A percentile compares a stretch with the other conserved stretches of the same genome.
Conservation (phyloP, 2,113 vertebrate genomes). For the Antennarius striatus region DNA sequence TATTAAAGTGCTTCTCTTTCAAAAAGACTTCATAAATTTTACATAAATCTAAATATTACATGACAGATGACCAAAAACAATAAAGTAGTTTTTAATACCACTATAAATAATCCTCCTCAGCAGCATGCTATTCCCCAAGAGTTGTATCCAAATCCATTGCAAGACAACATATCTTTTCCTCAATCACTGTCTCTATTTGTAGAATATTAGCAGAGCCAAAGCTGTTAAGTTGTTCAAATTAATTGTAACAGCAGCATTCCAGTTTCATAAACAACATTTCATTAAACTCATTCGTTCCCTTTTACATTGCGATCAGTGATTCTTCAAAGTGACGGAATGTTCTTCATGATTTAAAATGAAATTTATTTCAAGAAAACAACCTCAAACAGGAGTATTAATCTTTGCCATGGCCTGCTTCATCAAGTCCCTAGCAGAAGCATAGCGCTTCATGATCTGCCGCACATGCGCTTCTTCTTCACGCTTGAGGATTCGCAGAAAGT, state of each 20-base stretch:
- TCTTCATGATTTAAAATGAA: not conserved
- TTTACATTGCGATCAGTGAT: slow-evolving; percentile 10
- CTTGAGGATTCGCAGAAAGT: slow-evolving; percentile 94
- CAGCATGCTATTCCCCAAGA: slow-evolving; percentile 20
- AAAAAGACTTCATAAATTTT: slow-evolving; percentile 3
- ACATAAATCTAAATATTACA: slow-evolving; percentile 22
- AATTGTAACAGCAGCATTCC: slow-evolving; percentile 18
- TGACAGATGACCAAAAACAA: slow-evolving; percentile 9
- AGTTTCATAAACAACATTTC: slow-evolving; percentile 18
- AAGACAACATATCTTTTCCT: not conserved
- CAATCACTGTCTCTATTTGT: not conserved
- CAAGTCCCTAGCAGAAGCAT: slow-evolving; percentile 84
- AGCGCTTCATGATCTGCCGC: slow-evolving; percentile 88
- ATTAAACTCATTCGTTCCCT: slow-evolving; percentile 33
- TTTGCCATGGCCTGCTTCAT: slow-evolving; percentile 86
- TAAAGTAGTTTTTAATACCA: slow-evolving; percentile 9
- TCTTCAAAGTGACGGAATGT: not conserved
- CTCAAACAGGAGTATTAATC: slow-evolving; percentile 83
- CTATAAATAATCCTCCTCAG: slow-evolving; percentile 41
- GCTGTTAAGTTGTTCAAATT: slow-evolving; percentile 18
- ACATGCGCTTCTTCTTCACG: slow-evolving; percentile 93
- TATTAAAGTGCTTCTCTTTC: slow-evolving; percentile 44
- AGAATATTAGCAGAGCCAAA: slow-evolving; percentile 11
- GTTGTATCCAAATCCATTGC: slow-evolving; percentile 5
- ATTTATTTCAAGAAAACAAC: not conserved